Conservation (phyloP, 2,113 vertebrate species). For the Clarias gariepinus region DNA sequence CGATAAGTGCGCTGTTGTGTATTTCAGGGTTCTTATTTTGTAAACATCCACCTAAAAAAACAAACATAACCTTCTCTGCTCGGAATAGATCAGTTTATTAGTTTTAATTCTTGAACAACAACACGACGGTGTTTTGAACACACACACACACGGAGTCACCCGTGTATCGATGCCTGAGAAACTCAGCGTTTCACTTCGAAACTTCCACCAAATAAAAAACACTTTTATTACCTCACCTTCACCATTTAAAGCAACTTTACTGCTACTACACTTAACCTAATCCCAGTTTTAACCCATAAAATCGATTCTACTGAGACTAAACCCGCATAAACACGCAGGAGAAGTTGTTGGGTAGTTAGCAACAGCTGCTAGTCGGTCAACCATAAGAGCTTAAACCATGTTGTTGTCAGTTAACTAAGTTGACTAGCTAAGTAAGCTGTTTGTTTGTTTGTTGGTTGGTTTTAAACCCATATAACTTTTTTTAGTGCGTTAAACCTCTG, state of each 20-base stretch:
- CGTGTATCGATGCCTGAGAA: not conserved
- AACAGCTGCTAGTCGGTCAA: not conserved
- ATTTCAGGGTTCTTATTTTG: not conserved
- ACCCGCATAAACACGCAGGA: not conserved
- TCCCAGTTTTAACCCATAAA: not conserved
- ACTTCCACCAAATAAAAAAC: not conserved
- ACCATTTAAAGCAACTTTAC: too few species aligned
- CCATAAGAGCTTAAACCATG: not conserved
- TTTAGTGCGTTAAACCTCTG: not conserved
- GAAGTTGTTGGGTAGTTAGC: not conserved
- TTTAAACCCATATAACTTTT: not conserved
- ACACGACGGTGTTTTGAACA: not conserved
- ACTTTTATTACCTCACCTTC: not conserved
- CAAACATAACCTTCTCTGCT: too few species aligned
- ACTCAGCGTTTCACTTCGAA: not conserved
- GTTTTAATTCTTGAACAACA: not conserved
- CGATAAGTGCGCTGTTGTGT: not conserved
- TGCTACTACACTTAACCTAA: not conserved
- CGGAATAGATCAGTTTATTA: too few species aligned
- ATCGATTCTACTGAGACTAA: not conserved
- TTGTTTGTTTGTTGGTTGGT: too few species aligned
- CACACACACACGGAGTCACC: too few species aligned
- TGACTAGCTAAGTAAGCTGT: not conserved
- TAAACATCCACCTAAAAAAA: not conserved
- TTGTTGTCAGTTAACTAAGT: not conserved